phyloP scores from a whole-genome alignment of 2,113 vertebrate genomes.

The Thamnaconus septentrionalis region DNA sequence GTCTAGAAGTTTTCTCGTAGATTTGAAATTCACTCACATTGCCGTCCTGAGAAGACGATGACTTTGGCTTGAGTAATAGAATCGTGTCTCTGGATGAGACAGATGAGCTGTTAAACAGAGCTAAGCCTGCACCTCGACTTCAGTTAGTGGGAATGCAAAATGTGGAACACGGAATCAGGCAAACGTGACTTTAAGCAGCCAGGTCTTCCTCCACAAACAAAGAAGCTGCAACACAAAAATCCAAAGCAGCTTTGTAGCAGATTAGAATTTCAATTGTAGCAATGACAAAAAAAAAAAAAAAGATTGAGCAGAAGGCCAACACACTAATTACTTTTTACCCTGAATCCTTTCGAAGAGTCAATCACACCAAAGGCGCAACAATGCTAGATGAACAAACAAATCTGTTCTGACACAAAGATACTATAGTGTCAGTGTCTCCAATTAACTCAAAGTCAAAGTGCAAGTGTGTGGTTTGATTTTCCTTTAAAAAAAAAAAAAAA shows the following conservation, averaged over 20 bases:
- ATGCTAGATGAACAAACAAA: no score
- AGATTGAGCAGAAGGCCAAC: conserved; percentile 13
- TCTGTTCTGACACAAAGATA: no score
- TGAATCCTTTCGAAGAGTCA: conserved; percentile 8
- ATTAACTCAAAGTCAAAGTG: conserved; percentile 13
- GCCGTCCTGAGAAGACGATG: no score
- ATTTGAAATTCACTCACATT: no score
- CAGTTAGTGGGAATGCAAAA: conserved; percentile 22
- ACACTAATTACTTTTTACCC: conserved; percentile 35
- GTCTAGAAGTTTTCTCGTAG: no score
- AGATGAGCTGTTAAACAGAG: conserved; percentile 47
- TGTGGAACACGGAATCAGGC: conserved; percentile 17
- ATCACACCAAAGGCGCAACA: neutral
- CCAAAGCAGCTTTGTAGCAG: conserved; percentile 50
- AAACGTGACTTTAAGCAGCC: conserved; percentile 23
- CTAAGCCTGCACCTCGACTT: conserved; percentile 13
- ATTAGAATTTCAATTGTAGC: conserved; percentile 27
- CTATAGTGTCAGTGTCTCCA: neutral
- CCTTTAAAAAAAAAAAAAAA: conserved; percentile 6
- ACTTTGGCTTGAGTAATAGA: conserved; percentile 6
- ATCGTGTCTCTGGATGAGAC: conserved; percentile 53
- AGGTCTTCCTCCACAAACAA: conserved; percentile 27
- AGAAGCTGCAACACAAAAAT: conserved; percentile 15
- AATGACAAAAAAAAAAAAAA: conserved; percentile 1
- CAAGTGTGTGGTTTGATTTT: conserved; percentile 21